Evolutionary conservation across 2,113 vertebrate species (phyloP), one percentile per base, ranked within the genome.

Genomic region (Pelodiscus sinensis): DNA sequence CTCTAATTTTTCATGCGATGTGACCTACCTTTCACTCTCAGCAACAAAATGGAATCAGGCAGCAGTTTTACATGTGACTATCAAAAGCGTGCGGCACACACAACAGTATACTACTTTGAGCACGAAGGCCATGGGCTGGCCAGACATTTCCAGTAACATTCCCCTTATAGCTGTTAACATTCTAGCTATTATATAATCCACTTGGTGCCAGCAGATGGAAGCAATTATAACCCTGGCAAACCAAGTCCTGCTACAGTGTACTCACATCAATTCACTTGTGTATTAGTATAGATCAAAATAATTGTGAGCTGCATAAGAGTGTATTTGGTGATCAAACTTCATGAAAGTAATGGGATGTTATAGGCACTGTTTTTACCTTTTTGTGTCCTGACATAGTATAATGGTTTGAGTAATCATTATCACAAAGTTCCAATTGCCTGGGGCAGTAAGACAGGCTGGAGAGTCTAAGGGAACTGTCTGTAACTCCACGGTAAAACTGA

Each of bases 11-110:
- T 91, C 82, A 78, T 57, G 55, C 82, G 82, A 88, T 84, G 80
- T 92, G 81, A 94, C 86, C 87, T 87, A 6, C n/a, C 84, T 95
- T 51, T 95, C 84, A 88, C 77, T 91, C 84, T 91, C 57, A 92
- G 91, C 65, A 92, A 52, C 84, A 56, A 92, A 80, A 89, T 68
- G 68, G 88, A 92, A 93, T 84, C 52, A 87, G 50, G 84, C 58
- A 95, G 81, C 29, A 92, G 91, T 84, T 93, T 94, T 85, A 3
- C 84, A 16, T 52, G 18, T 25, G 87, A 31, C 62, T 60, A 92
- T 93, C 58, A 88, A 91, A 79, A 0, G 2, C 19, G 78, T 84
- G 10, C 2, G 78, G 81, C 82, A 62, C 79, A 35, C 87, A 58
- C 83, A 78, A 94, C 55, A 57, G 75, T 56, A 56, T 52, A 68